Conservation (phyloP, 1,140 invertebrate species). For the Philaenus spumarius region DNA sequence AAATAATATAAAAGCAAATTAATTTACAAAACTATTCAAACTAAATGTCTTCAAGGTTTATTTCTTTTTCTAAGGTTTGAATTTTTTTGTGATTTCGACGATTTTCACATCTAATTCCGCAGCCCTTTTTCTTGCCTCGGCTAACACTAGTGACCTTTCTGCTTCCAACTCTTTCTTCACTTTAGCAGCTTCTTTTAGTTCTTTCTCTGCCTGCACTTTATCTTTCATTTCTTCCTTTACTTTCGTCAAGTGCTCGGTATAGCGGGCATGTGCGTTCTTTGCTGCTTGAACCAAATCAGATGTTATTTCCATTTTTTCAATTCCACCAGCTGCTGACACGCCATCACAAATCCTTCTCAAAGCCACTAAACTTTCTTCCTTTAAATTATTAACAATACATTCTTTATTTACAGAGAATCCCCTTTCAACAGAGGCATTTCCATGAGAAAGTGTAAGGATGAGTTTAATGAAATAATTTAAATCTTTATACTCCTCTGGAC, state of each 20-base stretch:
- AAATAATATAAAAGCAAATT: too few relatives aligned
- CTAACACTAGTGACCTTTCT: conserved; percentile 33
- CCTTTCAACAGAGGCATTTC: conserved; percentile 26
- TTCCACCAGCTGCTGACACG: not conserved
- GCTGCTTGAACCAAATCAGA: conserved; percentile 12
- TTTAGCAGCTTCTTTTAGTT: not conserved
- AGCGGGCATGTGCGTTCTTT: conserved; percentile 6
- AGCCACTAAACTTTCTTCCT: conserved; percentile 23
- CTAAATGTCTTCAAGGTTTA: too few relatives aligned
- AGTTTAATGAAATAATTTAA: conserved; percentile 2
- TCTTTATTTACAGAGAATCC: conserved; percentile 29
- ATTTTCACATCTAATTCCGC: too few relatives aligned
- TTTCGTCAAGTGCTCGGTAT: not conserved
- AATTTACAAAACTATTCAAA: too few relatives aligned
- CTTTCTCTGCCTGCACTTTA: not conserved
- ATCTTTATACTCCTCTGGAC: too few relatives aligned
- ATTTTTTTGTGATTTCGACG: too few relatives aligned
- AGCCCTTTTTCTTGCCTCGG: conserved; percentile 32
- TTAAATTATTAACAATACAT: conserved; percentile 26
- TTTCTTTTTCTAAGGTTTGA: too few relatives aligned
- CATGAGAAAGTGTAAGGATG: conserved; percentile 21
- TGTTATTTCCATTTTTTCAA: conserved; percentile 11
- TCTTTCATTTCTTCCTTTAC: not conserved
- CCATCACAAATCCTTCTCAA: conserved; percentile 25
- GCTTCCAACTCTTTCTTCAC: conserved; percentile 5